A percentile compares a stretch with the other conserved stretches of the same genome.
Evolutionary conservation across 2,113 vertebrate species (phyloP).

Genomic region (Ceyx margarethae): DNA sequence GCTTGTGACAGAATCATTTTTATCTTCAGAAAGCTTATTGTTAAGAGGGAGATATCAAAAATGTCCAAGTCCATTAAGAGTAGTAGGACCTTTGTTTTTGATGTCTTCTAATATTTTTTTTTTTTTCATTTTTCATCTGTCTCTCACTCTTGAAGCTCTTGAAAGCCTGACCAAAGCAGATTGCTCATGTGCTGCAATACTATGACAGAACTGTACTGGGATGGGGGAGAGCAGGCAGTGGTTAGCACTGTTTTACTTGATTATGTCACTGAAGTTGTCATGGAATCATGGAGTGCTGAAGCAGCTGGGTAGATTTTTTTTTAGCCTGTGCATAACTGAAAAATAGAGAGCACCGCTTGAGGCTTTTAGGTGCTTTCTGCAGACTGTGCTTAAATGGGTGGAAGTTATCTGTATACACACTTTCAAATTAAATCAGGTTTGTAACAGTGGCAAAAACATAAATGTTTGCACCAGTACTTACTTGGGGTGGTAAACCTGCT

Average conservation of each 20-base stretch:
- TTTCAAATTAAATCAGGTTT: not conserved
- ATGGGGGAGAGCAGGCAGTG: not conserved
- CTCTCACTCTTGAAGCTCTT: not conserved
- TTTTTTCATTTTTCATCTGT: not conserved
- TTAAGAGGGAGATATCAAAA: not conserved
- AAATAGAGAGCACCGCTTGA: not conserved
- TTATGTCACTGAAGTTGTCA: not conserved
- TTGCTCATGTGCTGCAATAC: not conserved
- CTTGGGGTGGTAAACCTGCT: not conserved
- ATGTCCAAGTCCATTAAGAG: not conserved
- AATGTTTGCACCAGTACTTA: not conserved
- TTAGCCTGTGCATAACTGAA: not conserved
- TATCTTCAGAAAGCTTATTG: not conserved
- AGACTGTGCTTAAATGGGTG: not conserved
- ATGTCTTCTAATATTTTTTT: too few relatives aligned
- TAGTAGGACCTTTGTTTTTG: not conserved
- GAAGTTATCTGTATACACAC: not conserved
- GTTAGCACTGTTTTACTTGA: not conserved
- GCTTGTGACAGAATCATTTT: not conserved
- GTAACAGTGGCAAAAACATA: not conserved
- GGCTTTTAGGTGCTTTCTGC: not conserved
- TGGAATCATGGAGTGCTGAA: not conserved
- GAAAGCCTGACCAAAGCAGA: not conserved
- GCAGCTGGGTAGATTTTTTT: not conserved
- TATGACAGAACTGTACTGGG: not conserved